phyloP scores from a whole-genome alignment of 2,888 invertebrate genomes.

The Dynastes maya region DNA sequence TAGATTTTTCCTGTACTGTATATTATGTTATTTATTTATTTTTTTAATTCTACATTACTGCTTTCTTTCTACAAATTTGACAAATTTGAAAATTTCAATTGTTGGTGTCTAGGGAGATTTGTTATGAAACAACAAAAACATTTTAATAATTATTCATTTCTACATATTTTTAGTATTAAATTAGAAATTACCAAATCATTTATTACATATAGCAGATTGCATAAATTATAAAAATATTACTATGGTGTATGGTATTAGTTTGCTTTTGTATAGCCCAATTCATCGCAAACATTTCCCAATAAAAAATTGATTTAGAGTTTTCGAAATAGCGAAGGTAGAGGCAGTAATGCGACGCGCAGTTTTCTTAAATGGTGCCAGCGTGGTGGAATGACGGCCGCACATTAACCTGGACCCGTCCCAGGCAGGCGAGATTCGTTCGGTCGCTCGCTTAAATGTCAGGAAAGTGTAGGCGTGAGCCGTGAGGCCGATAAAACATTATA shows the following conservation, averaged over 20 bases:
- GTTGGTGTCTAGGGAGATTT: no score
- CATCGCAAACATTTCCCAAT: conserved; percentile 5
- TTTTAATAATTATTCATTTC: no score
- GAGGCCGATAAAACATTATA: conserved; percentile 47
- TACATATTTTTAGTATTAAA: no score
- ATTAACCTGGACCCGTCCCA: conserved; percentile 40
- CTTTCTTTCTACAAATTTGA: no score
- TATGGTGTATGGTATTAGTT: conserved; percentile 8
- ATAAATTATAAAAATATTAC: not conserved
- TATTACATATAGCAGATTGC: no score
- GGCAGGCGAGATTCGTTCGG: conserved; percentile 37
- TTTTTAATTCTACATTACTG: no score
- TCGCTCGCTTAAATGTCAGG: conserved; percentile 42
- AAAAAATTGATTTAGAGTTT: conserved; percentile 29
- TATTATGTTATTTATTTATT: no score
- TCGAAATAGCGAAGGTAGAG: conserved; percentile 9
- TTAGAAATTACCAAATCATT: no score
- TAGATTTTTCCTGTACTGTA: no score
- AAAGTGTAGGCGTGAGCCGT: conserved; percentile 41
- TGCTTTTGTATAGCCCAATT: not conserved
- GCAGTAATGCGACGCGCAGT: conserved; percentile 20
- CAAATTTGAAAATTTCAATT: no score
- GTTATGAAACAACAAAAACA: no score
- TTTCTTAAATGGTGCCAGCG: conserved; percentile 36
- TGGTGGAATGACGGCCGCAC: conserved; percentile 41